Evolutionary conservation across 2,113 vertebrate genomes (phyloP), one percentile per base, ranked within the genome.

Genomic region (Monopterus albus): DNA sequence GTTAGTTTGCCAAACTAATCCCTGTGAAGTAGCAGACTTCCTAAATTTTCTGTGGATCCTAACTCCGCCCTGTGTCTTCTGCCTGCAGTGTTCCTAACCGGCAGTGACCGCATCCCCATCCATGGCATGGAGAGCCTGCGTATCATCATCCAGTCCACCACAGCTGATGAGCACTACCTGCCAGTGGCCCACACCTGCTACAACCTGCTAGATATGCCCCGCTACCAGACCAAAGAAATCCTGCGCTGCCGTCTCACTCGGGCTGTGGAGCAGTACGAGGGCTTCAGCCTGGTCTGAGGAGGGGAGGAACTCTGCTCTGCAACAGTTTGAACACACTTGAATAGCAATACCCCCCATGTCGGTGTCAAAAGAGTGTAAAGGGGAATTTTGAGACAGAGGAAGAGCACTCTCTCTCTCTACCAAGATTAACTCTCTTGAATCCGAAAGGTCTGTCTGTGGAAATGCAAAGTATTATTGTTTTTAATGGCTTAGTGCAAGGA

Each of bases 111-210:
- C 52, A 98, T 99, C n/a, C 97, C 98, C 76, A 98, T 99, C 91
- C 97, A 98, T 0, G 97, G 97, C 81, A 99, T 99, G 98, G 95
- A 95, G 57, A 98, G 97, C 87, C 82, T 99, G 40, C 95, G 94
- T 26, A 96, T 99, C 0, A 58, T 95, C 89, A 96, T 99, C 90
- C 97, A 98, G 93, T 95, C 98, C 39, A 97, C 96, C 0, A 83
- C 93, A 29, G 95, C 93, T 0, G 95, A 94, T 56, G 95, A 98
- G 86, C 92, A 97, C 79, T 96, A 97, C 91, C 88, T 98, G 89
- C 98, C 98, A 0, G 96, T 98, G 79, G 98, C 98, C 0, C 98
- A 98, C 78, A 98, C 98, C 85, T 99, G 98, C 93, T 99, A 98
- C 93, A 98, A 98, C 79, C 95, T 98, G 43, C 95, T 99, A 20